phyloP scores from a whole-genome alignment of 1,140 invertebrate species.

The Hesperophylax magnus region DNA sequence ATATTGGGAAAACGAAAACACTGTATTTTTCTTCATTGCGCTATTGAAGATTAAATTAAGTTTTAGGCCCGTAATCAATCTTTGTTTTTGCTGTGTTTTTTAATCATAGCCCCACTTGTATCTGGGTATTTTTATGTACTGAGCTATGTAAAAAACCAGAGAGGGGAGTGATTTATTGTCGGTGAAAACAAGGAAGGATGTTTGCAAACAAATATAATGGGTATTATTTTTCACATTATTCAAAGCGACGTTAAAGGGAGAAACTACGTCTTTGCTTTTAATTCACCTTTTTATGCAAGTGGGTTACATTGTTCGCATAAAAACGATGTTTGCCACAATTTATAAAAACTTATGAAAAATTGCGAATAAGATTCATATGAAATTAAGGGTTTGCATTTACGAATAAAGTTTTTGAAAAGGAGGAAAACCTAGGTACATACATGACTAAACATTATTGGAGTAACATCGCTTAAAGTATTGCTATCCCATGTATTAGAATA shows the following conservation, averaged over 20 bases:
- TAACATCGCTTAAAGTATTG: too few relatives aligned
- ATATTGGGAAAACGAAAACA: neutral
- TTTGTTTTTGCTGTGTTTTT: constrained; percentile 36
- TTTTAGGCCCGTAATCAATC: constrained; percentile 32
- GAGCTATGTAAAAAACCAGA: constrained; percentile 1
- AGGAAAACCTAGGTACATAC: too few relatives aligned
- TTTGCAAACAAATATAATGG: constrained; percentile 7
- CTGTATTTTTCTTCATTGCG: neutral
- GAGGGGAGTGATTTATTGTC: constrained; percentile 21
- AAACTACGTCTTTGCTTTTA: too few relatives aligned
- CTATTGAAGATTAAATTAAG: constrained; percentile 41
- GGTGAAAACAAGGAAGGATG: constrained; percentile 27
- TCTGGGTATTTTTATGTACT: constrained; percentile 27
- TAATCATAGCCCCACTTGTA: constrained; percentile 19
- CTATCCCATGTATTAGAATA: too few relatives aligned
- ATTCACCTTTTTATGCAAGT: too few relatives aligned
- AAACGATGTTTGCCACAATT: too few relatives aligned
- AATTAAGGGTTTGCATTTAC: too few relatives aligned
- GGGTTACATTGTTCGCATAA: too few relatives aligned
- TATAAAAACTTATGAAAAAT: too few relatives aligned
- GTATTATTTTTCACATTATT: constrained; percentile 29
- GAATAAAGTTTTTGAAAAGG: too few relatives aligned
- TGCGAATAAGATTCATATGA: too few relatives aligned
- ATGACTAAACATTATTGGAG: too few relatives aligned
- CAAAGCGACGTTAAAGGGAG: neutral